These are phyloP conservation scores for Patella ulyssiponensis DNA, from an alignment of 2,888 invertebrate genomes.

Conservation along the genomic window DNA sequence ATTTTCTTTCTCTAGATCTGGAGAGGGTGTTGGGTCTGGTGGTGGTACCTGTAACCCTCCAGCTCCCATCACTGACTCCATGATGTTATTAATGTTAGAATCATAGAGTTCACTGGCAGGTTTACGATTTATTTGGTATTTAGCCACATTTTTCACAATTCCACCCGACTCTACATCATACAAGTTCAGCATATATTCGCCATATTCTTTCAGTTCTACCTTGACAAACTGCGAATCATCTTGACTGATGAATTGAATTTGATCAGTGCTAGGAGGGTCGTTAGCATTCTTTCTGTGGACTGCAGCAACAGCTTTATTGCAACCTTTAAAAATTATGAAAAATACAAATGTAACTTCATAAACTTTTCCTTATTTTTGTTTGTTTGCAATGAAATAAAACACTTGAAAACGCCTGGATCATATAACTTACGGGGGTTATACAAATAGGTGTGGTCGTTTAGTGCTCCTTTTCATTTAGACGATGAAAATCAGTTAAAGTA, in stretches of 20 bases:
- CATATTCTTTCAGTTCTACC: slow-evolving; percentile 59
- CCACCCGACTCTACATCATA: slow-evolving; percentile 50
- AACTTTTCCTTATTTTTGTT: too few relatives aligned
- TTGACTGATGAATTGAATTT: slow-evolving; percentile 50
- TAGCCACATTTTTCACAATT: slow-evolving; percentile 54
- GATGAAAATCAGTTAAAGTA: too few relatives aligned
- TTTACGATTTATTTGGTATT: slow-evolving; percentile 61
- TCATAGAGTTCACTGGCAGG: slow-evolving; percentile 58
- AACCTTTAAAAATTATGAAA: slow-evolving; percentile 12
- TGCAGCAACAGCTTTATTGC: slow-evolving; percentile 56
- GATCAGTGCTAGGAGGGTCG: slow-evolving; percentile 51
- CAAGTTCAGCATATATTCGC: slow-evolving; percentile 64
- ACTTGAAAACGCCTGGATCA: too few relatives aligned
- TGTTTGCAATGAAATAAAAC: too few relatives aligned
- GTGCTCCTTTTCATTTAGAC: too few relatives aligned
- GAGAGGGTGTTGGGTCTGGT: slow-evolving; percentile 11
- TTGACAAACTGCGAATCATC: slow-evolving; percentile 56
- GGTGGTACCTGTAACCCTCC: slow-evolving; percentile 12
- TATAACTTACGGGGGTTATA: too few relatives aligned
- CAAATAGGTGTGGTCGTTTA: too few relatives aligned
- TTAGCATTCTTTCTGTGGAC: slow-evolving; percentile 61
- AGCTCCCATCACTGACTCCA: slow-evolving; percentile 49
- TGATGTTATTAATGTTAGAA: slow-evolving; percentile 57
- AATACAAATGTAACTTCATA: neutral
- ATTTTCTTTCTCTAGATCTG: slow-evolving; percentile 34